Evolutionary conservation across 1,140 invertebrate genomes (phyloP), one percentile per base, ranked within the genome.

Genomic region (Homarus americanus): DNA sequence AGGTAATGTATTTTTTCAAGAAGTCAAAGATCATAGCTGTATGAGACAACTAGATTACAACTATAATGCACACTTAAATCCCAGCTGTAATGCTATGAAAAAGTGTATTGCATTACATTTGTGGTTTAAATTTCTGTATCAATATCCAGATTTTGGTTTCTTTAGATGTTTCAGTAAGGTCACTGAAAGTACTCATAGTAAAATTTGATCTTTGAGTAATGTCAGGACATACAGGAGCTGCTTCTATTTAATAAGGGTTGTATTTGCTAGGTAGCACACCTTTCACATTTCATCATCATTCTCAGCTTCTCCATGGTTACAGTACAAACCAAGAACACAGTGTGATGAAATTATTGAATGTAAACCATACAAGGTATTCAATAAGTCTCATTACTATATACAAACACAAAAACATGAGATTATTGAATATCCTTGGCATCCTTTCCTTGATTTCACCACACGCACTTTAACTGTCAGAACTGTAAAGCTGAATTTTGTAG

Each of bases 251-350:
- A 7, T 86, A 86, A 72, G 49, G 87, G 78, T 82, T 80, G 76
- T 88, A 72, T 90, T 34, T 82, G 87, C 72, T 76, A 38, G 66
- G 80, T 82, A 90, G 87, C 87, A 80, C 86, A 76, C 73, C 72
- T 75, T 66, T 82, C 79, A 75, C 41, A 82, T 82, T 73, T 89
- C 87, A 83, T 82, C 87, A 90, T 83, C 87, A 82, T 82, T 90
- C 87, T 82, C 79, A 66, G 87, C 87, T 89, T 83, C 87, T 90
- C 87, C 87, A 90, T 90, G 87, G 87, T 90, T 82, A 90, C 87
- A 90, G 87, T 90, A 90, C 87, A 90, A 90, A 90, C 87, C 87
- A 90, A 90, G 58, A 90, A 90, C 87, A 83, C 80, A 90, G 69
- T 83, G 66, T 82, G 79, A 63, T 66, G 87, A 90, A 75, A 83